Base-by-base conservation (phyloP, 2,113 vertebrate genomes). In the Crotalus horridus region DNA sequence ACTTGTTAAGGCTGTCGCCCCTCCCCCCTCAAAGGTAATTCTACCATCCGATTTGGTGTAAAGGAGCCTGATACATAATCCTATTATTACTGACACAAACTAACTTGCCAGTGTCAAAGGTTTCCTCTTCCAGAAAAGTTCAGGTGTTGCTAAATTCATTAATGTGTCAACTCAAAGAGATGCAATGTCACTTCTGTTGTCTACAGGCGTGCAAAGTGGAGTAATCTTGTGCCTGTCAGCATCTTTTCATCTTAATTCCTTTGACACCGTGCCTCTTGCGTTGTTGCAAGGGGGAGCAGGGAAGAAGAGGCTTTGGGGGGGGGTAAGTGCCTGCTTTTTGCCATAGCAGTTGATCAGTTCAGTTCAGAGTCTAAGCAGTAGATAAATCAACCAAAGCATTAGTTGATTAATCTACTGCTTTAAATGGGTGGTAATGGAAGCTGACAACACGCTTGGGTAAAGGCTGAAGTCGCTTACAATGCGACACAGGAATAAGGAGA, bases 101-200 rank as follows among this genome's bases (percentile, higher is more conserved):
- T 97, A 98, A 96, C 97, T 97, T 98, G 96, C 97, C 96, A 87
- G 94, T 97, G 98, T 98, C 98, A 99, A 98, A 98, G 98, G 98
- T 98, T 98, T 94, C 95, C 94, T 95, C 97, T 96, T 93, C 97
- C 96, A 97, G 98, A 98, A 97, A 99, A 99, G 98, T 99, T 99
- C 98, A 98, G 98, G 98, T 99, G 98, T 98, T 98, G 98, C 98
- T 98, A 98, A 98, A 98, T 99, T 99, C 98, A 99, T 99, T 99
- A 99, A 98, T 96, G 97, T 98, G 98, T 98, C 97, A 99, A 96
- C 98, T 97, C 98, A 97, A 98, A 96, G 96, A 95, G 97, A 98
- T 55, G 96, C 97, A 98, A 98, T 98, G 98, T 98, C 98, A 98
- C 97, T 97, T 97, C 97, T 98, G 97, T 98, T 98, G 98, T 98